phyloP scores from a whole-genome alignment of 2,797 vertebrate species.

The Phoebastria nigripes region DNA sequence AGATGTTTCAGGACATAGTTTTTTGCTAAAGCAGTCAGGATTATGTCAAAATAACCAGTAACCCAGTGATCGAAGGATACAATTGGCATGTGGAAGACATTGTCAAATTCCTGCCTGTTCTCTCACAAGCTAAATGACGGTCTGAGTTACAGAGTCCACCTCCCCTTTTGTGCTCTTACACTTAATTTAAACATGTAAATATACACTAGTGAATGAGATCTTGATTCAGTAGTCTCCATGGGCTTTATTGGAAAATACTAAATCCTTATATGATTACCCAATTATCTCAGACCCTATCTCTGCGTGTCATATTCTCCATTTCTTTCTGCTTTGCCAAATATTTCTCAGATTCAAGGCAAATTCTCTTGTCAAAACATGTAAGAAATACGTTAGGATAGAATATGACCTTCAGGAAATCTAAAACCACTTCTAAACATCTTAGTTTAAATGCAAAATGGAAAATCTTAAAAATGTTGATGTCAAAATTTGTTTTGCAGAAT shows the following conservation, averaged over 20 bases:
- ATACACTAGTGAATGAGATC: background rate
- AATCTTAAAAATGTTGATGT: background rate
- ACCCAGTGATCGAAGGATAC: fast-evolving
- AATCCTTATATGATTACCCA: background rate
- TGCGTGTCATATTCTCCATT: background rate
- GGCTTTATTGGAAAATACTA: background rate
- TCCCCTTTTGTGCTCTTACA: background rate
- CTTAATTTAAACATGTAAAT: background rate
- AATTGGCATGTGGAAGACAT: background rate
- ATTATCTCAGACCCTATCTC: background rate
- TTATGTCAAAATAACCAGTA: background rate
- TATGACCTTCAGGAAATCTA: background rate
- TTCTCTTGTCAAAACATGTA: background rate
- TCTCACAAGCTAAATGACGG: background rate
- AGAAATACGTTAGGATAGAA: background rate
- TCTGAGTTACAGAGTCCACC: background rate
- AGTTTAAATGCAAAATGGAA: background rate
- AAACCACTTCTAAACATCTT: background rate
- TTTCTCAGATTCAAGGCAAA: background rate
- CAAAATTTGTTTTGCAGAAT: background rate
- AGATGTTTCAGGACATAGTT: background rate
- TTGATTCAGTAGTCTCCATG: background rate
- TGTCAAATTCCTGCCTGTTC: background rate
- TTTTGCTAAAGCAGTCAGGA: background rate
- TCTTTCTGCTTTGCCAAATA: background rate